Base-by-base conservation (phyloP, 2,797 vertebrate species). In the Oreochromis grahami region DNA sequence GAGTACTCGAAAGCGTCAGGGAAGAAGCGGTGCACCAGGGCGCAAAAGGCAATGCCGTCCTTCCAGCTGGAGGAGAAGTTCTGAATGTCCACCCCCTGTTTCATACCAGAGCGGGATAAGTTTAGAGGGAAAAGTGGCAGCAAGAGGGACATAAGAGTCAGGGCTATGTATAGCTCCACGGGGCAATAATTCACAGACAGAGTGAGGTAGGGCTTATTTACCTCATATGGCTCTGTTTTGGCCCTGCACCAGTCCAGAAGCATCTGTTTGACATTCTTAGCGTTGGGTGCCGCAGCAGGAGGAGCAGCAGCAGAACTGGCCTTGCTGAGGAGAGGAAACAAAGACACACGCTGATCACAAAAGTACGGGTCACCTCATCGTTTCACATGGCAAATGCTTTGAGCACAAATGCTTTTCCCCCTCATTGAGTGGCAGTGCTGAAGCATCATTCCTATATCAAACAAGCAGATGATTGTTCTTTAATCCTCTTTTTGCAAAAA, bases 1-100 rank as follows among this genome's bases (percentile, higher is more conserved):
- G 96, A 97, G 85, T 99, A 99, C 91, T 99, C 98, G 5, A 99
- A 99, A 0, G 98, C 97, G 0, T 99, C 98, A 0, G 98, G 98
- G 93, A 98, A 99, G 94, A 99, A 99, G 72, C 98, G 97, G 94
- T 99, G 98, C 50, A 99, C 98, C 87, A 99, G 91, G 24, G 98
- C 98, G 1, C 98, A 99, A 95, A 99, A 99, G 21, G 98, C 98
- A 91, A 99, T 97, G 52, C 98, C 98, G 0, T 99, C 98, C 3
- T 97, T 98, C 98, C 98, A 99, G 77, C 98, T 99, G 32, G 98
- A 99, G 4, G 98, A 99, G 94, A 99, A 99, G 96, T 99, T 99
- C 86, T 97, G 96, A 94, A 99, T 99, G 86, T 97, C 82, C 83
- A 99, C 98, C 0, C 98, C 97, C 98, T 99, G 88, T 84, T 76